Conservation (phyloP, 1,140 invertebrate genomes). For the Heterodera carotae region DNA sequence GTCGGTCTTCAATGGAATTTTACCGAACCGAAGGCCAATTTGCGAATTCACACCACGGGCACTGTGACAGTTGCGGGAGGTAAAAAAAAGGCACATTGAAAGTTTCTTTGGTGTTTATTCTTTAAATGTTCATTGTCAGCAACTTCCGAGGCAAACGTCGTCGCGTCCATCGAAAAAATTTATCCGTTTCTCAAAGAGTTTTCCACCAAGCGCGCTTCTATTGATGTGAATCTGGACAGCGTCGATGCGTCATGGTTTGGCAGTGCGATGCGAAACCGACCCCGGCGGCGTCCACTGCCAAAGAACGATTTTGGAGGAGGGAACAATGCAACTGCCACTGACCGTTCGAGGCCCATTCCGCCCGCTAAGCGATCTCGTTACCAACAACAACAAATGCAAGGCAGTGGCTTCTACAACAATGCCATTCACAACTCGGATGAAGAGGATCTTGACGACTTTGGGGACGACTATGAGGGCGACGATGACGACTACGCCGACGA, state of each 20-base stretch:
- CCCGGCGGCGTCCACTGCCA: background rate
- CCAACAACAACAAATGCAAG: constrained; percentile 3
- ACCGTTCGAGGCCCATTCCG: background rate
- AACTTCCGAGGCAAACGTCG: constrained; percentile 25
- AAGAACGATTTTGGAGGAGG: background rate
- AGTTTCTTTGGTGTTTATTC: no score
- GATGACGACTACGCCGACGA: constrained; percentile 10
- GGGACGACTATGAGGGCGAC: constrained; percentile 7
- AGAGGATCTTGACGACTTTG: constrained; percentile 24
- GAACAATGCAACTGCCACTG: background rate
- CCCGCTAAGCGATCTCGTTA: constrained; percentile 14
- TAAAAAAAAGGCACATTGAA: constrained; percentile 22
- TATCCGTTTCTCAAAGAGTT: constrained; percentile 32
- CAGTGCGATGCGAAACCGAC: background rate
- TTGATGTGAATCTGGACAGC: constrained; percentile 1
- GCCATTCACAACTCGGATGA: constrained; percentile 24
- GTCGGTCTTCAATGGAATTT: constrained; percentile 58
- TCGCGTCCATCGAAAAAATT: constrained; percentile 1
- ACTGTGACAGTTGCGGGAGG: constrained; percentile 61
- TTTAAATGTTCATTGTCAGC: no score
- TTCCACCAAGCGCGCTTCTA: background rate
- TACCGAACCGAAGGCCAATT: constrained; percentile 54
- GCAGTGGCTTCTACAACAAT: constrained; percentile 26
- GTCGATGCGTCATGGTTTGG: background rate
- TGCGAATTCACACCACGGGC: constrained; percentile 63